Evolutionary conservation across 1,140 invertebrate species (phyloP).

Genomic region (Hylaeus anthracinus): DNA sequence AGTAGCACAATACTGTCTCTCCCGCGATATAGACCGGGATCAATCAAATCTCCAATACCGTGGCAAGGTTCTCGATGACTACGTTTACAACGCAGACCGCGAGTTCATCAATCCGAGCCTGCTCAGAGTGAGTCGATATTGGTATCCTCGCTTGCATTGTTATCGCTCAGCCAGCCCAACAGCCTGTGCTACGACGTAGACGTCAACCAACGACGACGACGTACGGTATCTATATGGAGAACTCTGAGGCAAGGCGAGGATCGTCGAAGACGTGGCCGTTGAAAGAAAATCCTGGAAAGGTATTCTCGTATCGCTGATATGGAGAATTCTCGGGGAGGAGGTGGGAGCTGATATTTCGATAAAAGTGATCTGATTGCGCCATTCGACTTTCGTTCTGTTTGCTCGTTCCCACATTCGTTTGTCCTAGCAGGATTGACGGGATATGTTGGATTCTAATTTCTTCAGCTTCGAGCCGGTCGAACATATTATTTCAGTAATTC

Average conservation of each 20-base stretch:
- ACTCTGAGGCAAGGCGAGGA: neutral
- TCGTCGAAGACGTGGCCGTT: neutral
- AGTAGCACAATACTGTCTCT: constrained; percentile 62
- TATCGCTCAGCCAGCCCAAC: constrained; percentile 48
- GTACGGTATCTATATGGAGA: constrained; percentile 1
- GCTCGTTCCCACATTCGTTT: constrained; percentile 10
- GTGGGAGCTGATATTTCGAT: constrained; percentile 45
- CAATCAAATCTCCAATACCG: constrained; percentile 72
- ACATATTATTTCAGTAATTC: too few relatives aligned
- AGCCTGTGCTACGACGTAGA: constrained; percentile 8
- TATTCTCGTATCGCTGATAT: constrained; percentile 22
- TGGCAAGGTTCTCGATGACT: constrained; percentile 65
- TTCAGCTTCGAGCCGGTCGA: too few relatives aligned
- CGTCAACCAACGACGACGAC: neutral
- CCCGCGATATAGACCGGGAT: constrained; percentile 62
- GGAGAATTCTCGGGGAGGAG: neutral
- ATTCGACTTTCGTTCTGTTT: constrained; percentile 16
- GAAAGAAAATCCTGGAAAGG: constrained; percentile 51
- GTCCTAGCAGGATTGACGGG: constrained; percentile 1
- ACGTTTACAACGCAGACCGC: constrained; percentile 69
- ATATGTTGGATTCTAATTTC: constrained; percentile 9
- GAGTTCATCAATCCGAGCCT: constrained; percentile 69
- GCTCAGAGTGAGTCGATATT: constrained; percentile 62
- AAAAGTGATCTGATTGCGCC: constrained; percentile 32
- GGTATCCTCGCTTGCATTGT: constrained; percentile 67